Evolutionary conservation across 2,797 vertebrate genomes (phyloP), one percentile per base, ranked within the genome.

Genomic region (Anomalospiza imberbis): DNA sequence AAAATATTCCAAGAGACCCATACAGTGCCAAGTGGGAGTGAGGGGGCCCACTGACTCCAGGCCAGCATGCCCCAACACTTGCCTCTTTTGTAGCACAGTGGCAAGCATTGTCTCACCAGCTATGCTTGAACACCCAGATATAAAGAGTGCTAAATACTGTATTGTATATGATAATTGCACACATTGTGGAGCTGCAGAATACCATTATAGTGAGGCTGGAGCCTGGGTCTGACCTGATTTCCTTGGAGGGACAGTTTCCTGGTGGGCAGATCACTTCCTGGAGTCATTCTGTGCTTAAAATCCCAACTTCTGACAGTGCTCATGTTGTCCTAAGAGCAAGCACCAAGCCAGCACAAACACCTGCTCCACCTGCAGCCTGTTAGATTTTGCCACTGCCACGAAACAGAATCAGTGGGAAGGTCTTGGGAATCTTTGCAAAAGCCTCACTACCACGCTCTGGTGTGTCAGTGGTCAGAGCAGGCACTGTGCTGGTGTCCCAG

Each of bases 331-430:
- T 16, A 29, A 24, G 57, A 77, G 53, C 0, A 0, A 90, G 29
- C 34, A 50, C 34, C 1, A 1, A 60, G 44, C 22, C 61, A 57
- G 21, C 1, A 0, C 36, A 45, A 53, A 31, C 1, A 0, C 17
- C 57, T 71, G 50, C 72, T 67, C 3, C n/a, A 18, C 60, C 71
- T 76, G 57, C 73, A 53, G 76, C 54, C 70, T 20, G 0, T 57
- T 21, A n/a, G 57, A 51, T 40, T 13, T 81, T 32, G 12, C 10
- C 60, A 32, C 18, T 72, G 62, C 62, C 57, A 34, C 72, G 15
- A 13, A 70, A 18, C 42, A 44, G 29, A 45, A 19, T 40, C 24
- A 28, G 38, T 29, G 50, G 32, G 47, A 45, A 67, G 5, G 22
- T 28, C 62, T 45, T 31, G 38, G 42, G 66, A 89, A 47, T 16